Percentiles rank a stretch among this genome's conserved stretches.
phyloP scores from a whole-genome alignment of 2,113 vertebrate species.

The Ciconia maguari region DNA sequence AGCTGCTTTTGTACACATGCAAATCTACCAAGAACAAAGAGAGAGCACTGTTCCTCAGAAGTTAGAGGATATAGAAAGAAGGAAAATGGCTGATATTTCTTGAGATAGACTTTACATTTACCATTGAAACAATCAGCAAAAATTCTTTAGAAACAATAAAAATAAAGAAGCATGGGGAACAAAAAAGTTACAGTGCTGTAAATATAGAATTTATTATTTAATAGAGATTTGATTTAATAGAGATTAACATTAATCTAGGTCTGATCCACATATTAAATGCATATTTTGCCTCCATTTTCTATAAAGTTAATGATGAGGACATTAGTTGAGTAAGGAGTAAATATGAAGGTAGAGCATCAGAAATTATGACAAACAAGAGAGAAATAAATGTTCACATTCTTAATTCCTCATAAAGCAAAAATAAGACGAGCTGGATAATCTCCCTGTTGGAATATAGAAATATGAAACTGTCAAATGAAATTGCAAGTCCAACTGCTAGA shows the following conservation, averaged over 20 bases:
- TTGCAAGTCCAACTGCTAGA: neutral
- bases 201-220: neutral
- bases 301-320: neutral
- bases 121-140: neutral
- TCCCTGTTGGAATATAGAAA: neutral
- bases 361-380: neutral
- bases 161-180: neutral
- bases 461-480: neutral
- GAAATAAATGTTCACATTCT: constrained; percentile 13
- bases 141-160: neutral
- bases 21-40: neutral
- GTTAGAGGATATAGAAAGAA: neutral
- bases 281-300: neutral
- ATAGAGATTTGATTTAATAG: neutral
- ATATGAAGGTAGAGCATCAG: neutral
- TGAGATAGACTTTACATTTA: neutral
- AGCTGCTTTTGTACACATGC: neutral
- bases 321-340: neutral
- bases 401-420: constrained; percentile 27
- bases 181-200: neutral
- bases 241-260: neutral
- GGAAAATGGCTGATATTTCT: neutral
- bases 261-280: neutral
- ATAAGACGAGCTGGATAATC: neutral
- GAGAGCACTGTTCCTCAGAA: neutral